Evolutionary conservation across 2,888 invertebrate genomes (phyloP).

Genomic region (Temnothorax ravouxi): DNA sequence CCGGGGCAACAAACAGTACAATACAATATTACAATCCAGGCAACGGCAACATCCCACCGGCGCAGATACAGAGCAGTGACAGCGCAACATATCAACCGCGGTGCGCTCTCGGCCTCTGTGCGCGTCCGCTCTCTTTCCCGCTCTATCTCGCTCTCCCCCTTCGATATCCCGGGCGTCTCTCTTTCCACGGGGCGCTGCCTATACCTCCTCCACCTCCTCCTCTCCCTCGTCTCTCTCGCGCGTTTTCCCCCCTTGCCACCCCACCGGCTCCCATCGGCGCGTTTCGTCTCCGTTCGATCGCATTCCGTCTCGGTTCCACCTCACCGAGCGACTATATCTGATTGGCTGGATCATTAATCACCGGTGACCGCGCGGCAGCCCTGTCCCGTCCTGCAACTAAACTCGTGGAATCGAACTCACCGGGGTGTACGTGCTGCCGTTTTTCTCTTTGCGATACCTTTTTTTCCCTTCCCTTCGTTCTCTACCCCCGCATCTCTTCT

Average conservation of each 20-base stretch:
- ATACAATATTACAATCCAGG: slow-evolving; percentile 83
- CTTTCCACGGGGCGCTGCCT: slow-evolving; percentile 56
- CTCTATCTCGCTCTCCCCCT: slow-evolving; percentile 41
- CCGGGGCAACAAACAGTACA: slow-evolving; percentile 81
- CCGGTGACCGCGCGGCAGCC: slow-evolving; percentile 80
- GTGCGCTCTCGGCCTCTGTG: slow-evolving; percentile 63
- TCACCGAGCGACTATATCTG: slow-evolving; percentile 79
- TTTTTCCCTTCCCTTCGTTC: neutral
- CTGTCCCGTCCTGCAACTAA: slow-evolving; percentile 78
- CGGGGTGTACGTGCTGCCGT: slow-evolving; percentile 77
- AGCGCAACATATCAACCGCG: slow-evolving; percentile 82
- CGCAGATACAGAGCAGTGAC: slow-evolving; percentile 80
- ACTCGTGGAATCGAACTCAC: slow-evolving; percentile 80
- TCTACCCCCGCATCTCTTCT: slow-evolving; percentile 48
- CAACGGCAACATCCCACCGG: slow-evolving; percentile 78
- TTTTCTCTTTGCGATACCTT: slow-evolving; percentile 62
- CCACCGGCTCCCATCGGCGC: slow-evolving; percentile 49
- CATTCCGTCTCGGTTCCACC: slow-evolving; percentile 66
- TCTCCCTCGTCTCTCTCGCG: slow-evolving; percentile 44
- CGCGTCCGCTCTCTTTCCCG: slow-evolving; percentile 53
- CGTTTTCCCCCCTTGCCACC: slow-evolving; percentile 56
- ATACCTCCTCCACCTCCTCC: slow-evolving; percentile 11
- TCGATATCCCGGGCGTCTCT: slow-evolving; percentile 46
- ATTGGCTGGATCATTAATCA: slow-evolving; percentile 83
- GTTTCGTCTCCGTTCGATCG: slow-evolving; percentile 56